A percentile compares a stretch with the other conserved stretches of the same genome.
Evolutionary conservation across 2,888 invertebrate species (phyloP).

Genomic region (Andrena hattorfiana): DNA sequence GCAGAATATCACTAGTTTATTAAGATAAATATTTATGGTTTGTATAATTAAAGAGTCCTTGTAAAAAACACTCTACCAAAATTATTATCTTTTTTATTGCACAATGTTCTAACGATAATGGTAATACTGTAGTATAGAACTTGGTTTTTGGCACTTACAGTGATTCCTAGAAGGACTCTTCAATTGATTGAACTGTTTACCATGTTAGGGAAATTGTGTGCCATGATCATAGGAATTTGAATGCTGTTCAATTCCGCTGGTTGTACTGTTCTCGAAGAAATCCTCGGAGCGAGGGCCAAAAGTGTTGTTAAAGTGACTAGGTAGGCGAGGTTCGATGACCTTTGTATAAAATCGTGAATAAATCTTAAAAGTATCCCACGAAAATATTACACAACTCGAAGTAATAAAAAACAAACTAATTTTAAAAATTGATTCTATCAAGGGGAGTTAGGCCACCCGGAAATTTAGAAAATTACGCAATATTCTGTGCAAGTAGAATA

Average conservation of each 20-base stretch:
- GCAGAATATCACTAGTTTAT: background rate
- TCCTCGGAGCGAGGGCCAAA: background rate
- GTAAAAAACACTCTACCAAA: too few species aligned
- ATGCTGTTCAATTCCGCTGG: constrained; percentile 14
- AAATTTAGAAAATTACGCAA: too few species aligned
- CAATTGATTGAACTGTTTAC: constrained; percentile 24
- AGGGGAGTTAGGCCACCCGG: too few species aligned
- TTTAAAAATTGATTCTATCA: background rate
- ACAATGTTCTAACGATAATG: too few species aligned
- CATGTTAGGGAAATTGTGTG: constrained; percentile 20
- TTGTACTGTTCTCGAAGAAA: constrained; percentile 9
- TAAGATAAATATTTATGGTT: background rate
- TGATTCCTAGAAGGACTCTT: too few species aligned
- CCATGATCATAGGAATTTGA: constrained; percentile 25
- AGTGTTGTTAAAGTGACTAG: constrained; percentile 14
- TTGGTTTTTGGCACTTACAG: too few species aligned
- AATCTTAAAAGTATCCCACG: background rate
- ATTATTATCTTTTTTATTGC: too few species aligned
- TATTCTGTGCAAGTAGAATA: too few species aligned
- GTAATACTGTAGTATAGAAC: too few species aligned
- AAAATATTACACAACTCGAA: background rate
- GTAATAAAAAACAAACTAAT: background rate
- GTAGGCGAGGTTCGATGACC: constrained; percentile 7
- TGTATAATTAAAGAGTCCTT: too few species aligned
- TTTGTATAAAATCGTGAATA: background rate